Percentiles rank a stretch among this genome's conserved stretches.
These are phyloP conservation scores for Brachionus plicatilis DNA, from an alignment of 1,140 invertebrate species.

Conservation along the genomic window DNA sequence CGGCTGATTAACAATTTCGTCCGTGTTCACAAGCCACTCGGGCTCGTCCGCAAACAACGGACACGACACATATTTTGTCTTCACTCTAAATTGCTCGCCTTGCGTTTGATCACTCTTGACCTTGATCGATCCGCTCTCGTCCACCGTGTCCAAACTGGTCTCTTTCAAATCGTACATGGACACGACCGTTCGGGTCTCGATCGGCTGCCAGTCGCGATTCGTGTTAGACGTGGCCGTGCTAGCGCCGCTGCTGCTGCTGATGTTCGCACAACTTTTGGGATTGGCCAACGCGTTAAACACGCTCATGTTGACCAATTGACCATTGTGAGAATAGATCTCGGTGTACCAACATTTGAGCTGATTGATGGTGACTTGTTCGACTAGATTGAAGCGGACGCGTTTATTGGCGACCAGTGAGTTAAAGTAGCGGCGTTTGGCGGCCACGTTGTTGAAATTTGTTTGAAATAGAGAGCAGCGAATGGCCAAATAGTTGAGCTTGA, in stretches of 20 bases:
- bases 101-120: neutral
- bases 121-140: neutral
- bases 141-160: neutral
- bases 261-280: neutral
- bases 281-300: neutral
- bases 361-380: slow-evolving; percentile 2
- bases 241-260: neutral
- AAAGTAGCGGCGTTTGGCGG: neutral
- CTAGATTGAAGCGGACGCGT: neutral
- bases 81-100: neutral
- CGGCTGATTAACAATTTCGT: neutral
- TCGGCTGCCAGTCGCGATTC: neutral
- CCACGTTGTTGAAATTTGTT: neutral
- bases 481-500: slow-evolving; percentile 19
- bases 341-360: slow-evolving; percentile 12
- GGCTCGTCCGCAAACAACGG: neutral
- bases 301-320: neutral
- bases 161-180: neutral
- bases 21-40: neutral
- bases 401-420: neutral
- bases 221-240: neutral
- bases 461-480: slow-evolving; percentile 31
- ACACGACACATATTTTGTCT: neutral
- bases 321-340: neutral
- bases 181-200: neutral